These are phyloP conservation scores for Aspidiotus destructor DNA, from an alignment of 2,888 invertebrate genomes.

Conservation along the genomic window DNA sequence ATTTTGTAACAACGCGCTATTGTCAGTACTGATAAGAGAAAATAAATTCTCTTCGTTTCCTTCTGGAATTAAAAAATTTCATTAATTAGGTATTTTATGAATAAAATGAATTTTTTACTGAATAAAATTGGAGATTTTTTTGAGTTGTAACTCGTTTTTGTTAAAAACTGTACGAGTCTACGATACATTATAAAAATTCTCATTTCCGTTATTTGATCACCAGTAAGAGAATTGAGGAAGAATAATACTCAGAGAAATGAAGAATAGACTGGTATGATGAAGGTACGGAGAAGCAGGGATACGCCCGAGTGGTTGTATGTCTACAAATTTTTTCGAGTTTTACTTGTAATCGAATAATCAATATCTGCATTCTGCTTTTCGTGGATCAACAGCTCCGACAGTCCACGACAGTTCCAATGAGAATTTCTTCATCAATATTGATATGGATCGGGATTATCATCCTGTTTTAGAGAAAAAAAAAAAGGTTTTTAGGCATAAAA, in stretches of 20 bases:
- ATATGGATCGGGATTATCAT: conserved; percentile 56
- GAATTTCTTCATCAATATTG: conserved; percentile 56
- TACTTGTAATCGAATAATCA: conserved; percentile 60
- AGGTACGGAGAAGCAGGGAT: no score
- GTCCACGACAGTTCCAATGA: conserved; percentile 56
- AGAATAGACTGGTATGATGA: no score
- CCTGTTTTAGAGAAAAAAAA: conserved; percentile 42
- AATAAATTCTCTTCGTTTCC: conserved; percentile 62
- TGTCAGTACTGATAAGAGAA: conserved; percentile 53
- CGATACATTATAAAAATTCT: conserved; percentile 9
- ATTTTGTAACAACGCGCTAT: conserved; percentile 53
- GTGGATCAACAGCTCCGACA: conserved; percentile 62
- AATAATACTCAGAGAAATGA: no score
- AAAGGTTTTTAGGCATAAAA: background rate
- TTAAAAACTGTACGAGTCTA: no score
- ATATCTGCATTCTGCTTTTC: conserved; percentile 63
- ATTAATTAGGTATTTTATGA: background rate
- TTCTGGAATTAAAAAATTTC: conserved; percentile 42
- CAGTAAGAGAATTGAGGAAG: background rate
- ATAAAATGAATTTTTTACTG: no score
- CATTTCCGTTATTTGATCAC: background rate
- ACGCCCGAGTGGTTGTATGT: no score
- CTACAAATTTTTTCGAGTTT: no score
- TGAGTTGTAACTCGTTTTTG: no score
- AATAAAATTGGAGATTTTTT: no score